These are phyloP conservation scores for Potamilus streckersoni DNA, from an alignment of 1,140 invertebrate species.

Conservation along the genomic window DNA sequence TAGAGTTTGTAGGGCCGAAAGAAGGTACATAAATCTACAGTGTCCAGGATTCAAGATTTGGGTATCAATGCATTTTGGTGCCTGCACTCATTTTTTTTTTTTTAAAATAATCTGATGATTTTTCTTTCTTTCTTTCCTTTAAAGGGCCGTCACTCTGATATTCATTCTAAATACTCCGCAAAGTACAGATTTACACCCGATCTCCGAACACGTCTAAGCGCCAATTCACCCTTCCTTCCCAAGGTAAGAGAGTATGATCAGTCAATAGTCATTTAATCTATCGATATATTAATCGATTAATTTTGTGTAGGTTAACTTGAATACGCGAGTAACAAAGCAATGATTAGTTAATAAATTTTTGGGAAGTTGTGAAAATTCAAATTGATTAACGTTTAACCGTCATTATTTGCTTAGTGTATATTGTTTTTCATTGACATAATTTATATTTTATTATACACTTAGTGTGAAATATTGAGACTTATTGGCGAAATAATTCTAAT, in stretches of 20 bases:
- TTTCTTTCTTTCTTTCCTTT: constrained; percentile 21
- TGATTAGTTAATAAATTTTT: not conserved
- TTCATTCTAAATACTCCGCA: constrained; percentile 49
- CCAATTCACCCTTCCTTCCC: constrained; percentile 57
- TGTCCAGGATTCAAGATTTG: too few relatives aligned
- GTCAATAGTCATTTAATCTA: not conserved
- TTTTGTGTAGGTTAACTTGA: not conserved
- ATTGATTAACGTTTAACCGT: not conserved
- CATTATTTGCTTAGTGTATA: not conserved
- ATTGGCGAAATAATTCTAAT: too few relatives aligned
- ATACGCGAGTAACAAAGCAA: not conserved
- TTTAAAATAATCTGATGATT: not conserved
- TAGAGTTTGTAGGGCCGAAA: too few relatives aligned
- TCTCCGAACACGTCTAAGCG: constrained; percentile 40
- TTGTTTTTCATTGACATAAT: too few relatives aligned
- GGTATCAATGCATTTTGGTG: too few relatives aligned
- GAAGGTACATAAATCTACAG: too few relatives aligned
- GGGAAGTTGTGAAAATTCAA: not conserved
- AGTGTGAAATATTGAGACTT: too few relatives aligned
- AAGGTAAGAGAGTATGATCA: constrained; percentile 37
- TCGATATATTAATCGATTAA: not conserved
- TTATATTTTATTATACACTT: too few relatives aligned
- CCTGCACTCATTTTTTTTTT: not conserved
- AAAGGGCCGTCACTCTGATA: constrained; percentile 28
- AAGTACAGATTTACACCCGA: constrained; percentile 51